Evolutionary conservation across 2,888 invertebrate genomes (phyloP), one percentile per base, ranked within the genome.

Genomic region (Lissonota sp.): DNA sequence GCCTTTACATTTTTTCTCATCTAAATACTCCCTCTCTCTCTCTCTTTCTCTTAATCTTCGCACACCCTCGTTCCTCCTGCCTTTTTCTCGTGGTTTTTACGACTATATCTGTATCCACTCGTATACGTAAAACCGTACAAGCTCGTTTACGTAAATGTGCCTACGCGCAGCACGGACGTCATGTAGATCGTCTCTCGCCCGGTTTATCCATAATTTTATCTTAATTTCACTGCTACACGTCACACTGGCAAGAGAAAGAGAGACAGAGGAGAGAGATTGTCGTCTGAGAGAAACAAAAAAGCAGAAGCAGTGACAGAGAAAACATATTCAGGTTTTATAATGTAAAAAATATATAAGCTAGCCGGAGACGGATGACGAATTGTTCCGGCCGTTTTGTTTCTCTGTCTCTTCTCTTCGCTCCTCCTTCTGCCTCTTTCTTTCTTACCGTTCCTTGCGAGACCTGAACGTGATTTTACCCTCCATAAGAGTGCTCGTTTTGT

Each of bases 201-300:
- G 75, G 49, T 84, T 86, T 86, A 84, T 86, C 83, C 87, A 84
- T 86, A 85, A 87, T 86, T 85, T 84, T 79, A 84, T 86, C 87
- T 86, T 86, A 85, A 85, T 85, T 86, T 84, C 75, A 78, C 63
- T 51, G 79, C 73, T 71, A 71, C 67, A 71, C 73, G 64, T 57
- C 63, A 66, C 44, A 26, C 39, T 5, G 40, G 14, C 60, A 49
- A 40, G 8, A n/a, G n/a, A 40, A 49, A 71, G 39, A 60, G 37
- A 39, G 4, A 46, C 6, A 10, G 16, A 53, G 66, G 26, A 26
- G 26, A 26, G 26, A 26, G 26, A 26, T 26, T 26, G 26, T 26
- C 26, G 26, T 26, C 26, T 26, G 26, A 26, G 26, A 26, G 26
- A 26, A 26, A 26, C 26, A 26, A 26, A 26, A 26, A 26, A 26